phyloP scores from a whole-genome alignment of 2,797 vertebrate species.

The Natrix natrix region DNA sequence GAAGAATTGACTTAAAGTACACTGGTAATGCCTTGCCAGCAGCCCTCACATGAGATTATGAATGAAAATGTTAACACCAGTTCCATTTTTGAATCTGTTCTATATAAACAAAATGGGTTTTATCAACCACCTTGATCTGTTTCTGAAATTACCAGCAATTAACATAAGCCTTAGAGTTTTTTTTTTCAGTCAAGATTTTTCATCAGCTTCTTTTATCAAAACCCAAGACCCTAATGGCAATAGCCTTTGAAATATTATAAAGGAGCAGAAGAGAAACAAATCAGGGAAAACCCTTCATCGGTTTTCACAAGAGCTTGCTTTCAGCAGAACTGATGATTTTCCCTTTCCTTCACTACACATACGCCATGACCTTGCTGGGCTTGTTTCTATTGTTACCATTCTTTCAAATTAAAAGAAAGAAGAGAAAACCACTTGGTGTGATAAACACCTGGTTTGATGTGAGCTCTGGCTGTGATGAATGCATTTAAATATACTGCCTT shows the following conservation, averaged over 20 bases:
- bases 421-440: slow-evolving; percentile 46
- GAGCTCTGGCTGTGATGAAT: slow-evolving; percentile 62
- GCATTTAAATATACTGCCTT: slow-evolving; percentile 63
- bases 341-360: too few species aligned
- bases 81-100: background rate
- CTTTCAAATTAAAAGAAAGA: slow-evolving; percentile 56
- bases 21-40: background rate
- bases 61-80: background rate
- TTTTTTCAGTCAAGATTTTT: background rate
- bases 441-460: slow-evolving; percentile 66
- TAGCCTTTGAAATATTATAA: slow-evolving; percentile 13
- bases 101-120: background rate
- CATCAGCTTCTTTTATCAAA: background rate
- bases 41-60: background rate
- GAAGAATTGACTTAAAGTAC: background rate
- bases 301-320: slow-evolving; percentile 8
- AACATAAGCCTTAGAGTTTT: background rate
- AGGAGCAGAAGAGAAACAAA: background rate
- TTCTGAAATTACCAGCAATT: background rate
- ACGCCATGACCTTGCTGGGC: background rate
- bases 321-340: slow-evolving; percentile 1
- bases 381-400: slow-evolving; percentile 38
- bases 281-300: background rate
- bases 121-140: too few species aligned
- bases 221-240: background rate